Conservation (phyloP, 2,113 vertebrate species). For the Callionymus lyra region DNA sequence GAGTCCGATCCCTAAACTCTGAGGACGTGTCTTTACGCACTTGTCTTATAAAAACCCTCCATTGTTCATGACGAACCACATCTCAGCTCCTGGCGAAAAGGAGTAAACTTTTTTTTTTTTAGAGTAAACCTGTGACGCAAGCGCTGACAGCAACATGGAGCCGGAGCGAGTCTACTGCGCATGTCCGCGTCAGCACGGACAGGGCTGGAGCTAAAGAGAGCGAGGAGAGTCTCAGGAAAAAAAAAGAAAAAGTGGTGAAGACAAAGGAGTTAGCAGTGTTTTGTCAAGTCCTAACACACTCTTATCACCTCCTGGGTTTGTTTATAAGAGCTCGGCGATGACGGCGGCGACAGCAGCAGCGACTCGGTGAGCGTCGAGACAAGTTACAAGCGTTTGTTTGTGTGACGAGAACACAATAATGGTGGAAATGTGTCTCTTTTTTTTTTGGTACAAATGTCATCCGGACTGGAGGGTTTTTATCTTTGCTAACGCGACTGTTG, state of each 20-base stretch:
- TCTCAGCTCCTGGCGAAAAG: no score
- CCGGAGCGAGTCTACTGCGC: slow-evolving; percentile 49
- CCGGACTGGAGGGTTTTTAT: no score
- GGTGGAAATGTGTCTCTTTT: no score
- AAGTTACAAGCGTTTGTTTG: slow-evolving; percentile 22
- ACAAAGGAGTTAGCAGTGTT: slow-evolving; percentile 56
- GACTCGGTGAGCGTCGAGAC: slow-evolving; percentile 22
- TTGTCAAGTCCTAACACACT: slow-evolving; percentile 7
- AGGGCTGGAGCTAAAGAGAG: slow-evolving; percentile 4
- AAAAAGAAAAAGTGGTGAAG: slow-evolving; percentile 60
- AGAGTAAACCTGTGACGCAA: no score
- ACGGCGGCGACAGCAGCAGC: not conserved
- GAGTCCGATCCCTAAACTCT: no score
- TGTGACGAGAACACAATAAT: not conserved
- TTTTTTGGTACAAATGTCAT: no score
- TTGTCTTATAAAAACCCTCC: no score
- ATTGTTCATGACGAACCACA: no score
- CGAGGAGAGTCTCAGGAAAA: no score
- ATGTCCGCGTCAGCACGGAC: slow-evolving; percentile 37
- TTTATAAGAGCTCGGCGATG: slow-evolving; percentile 1
- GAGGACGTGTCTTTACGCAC: no score
- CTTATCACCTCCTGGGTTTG: slow-evolving; percentile 1
- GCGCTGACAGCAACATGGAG: slow-evolving; percentile 47
- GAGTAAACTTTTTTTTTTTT: no score
- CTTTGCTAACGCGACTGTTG: slow-evolving; percentile 4